Percentiles rank a stretch among this genome's conserved stretches.
These are phyloP conservation scores for Myoxocephalus aenaeus DNA, from an alignment of 2,797 vertebrate genomes.

Conservation along the genomic window DNA sequence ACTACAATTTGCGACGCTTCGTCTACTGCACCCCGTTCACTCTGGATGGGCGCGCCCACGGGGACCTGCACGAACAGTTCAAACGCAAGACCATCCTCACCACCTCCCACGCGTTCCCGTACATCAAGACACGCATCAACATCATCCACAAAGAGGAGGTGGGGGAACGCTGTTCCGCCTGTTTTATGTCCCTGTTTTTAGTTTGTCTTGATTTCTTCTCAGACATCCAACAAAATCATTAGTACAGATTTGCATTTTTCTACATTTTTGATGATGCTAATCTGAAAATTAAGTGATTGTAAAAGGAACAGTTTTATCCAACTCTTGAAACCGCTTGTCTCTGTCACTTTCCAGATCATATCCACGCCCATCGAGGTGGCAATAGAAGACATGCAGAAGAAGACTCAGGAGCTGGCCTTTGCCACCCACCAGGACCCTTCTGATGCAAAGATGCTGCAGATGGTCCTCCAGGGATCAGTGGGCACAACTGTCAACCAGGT, in stretches of 20 bases:
- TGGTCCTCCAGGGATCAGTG: constrained; percentile 98
- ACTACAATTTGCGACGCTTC: constrained; percentile 97
- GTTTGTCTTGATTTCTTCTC: background rate
- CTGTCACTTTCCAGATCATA: constrained; percentile 86
- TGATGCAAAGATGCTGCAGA: constrained; percentile 98
- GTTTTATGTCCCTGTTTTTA: background rate
- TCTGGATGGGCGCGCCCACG: constrained; percentile 95
- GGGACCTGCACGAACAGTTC: constrained; percentile 96
- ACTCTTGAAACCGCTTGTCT: background rate
- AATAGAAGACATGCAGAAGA: constrained; percentile 99
- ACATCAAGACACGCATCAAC: constrained; percentile 99
- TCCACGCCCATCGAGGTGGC: constrained; percentile 97
- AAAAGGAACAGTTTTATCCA: background rate
- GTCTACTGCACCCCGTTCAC: constrained; percentile 99
- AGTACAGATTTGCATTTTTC: background rate
- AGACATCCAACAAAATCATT: background rate
- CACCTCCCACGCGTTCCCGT: constrained; percentile 97
- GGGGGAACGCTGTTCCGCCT: constrained; percentile 32
- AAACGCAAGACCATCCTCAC: constrained; percentile 98
- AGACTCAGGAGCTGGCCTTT: constrained; percentile 97
- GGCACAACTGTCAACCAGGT: constrained; percentile 99
- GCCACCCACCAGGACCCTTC: constrained; percentile 98
- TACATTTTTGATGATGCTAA: background rate
- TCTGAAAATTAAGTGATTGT: background rate
- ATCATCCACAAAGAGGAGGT: constrained; percentile 99